Evolutionary conservation across 2,113 vertebrate genomes (phyloP), one percentile per base, ranked within the genome.

Genomic region (Vicugna pacos): DNA sequence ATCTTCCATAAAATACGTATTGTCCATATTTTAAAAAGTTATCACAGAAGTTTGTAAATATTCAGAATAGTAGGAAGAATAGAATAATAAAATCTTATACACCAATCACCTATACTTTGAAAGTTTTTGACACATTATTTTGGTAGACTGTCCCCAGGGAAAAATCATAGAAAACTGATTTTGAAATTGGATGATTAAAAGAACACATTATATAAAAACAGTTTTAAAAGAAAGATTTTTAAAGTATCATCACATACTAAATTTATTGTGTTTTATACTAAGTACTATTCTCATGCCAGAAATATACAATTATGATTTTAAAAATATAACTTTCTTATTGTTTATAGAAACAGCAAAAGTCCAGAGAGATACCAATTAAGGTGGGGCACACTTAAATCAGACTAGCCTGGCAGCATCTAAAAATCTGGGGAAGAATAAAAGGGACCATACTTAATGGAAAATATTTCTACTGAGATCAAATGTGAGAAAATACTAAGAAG

Each of bases 111-210:
- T 88, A 56, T 15, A 2, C 16, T 85, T 76, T 94, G 65, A 54
- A 75, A 89, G 17, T 14, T 82, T 82, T 65, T 79, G 60, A 46
- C 11, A 76, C 28, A 89, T 48, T 62, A 76, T 72, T 89, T 94
- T 89, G 28, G 26, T 75, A 81, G 46, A 73, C 28, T 56, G 72
- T 69, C 5, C 26, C 16, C 19, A 58, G 16, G 13, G 26, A 85
- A 85, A 85, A 96, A 92, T 58, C 38, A 93, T 5, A 93, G 75
- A n/a, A 95, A 92, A 84, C 15, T 76, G 52, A 96, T 50, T 92
- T 75, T 87, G 35, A 91, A 89, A 9, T 20, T 89, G 32, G 17
- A 73, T 96, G 32, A 67, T 83, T 92, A 65, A 96, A 93, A 89
- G 26, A 89, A 92, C 11, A 92, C 16, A 84, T 65, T 69, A 76